Conservation (phyloP, 2,888 invertebrate genomes). For the Anthrax anthrax region DNA sequence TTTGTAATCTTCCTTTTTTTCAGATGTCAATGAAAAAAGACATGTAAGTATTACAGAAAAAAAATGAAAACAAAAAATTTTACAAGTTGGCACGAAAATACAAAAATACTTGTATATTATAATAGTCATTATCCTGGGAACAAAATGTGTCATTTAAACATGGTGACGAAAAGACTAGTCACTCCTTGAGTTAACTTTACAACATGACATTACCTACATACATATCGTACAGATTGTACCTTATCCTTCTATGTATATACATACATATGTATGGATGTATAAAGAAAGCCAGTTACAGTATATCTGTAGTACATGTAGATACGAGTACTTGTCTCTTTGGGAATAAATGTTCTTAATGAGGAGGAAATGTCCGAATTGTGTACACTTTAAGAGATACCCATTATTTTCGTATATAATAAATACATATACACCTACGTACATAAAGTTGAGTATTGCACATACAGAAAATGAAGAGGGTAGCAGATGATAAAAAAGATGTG, state of each 20-base stretch:
- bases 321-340: constrained; percentile 1
- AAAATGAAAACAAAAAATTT: neutral
- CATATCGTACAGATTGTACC: too few relatives aligned
- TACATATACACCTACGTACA: neutral
- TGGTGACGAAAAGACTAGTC: constrained; percentile 10
- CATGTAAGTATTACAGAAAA: neutral
- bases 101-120: constrained; percentile 6
- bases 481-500: too few relatives aligned
- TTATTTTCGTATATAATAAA: neutral
- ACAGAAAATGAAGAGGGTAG: too few relatives aligned
- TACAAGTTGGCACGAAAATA: neutral
- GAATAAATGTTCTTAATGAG: constrained; percentile 11
- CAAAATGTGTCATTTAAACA: constrained; percentile 8
- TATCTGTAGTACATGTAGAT: too few relatives aligned
- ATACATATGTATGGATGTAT: too few relatives aligned
- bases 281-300: too few relatives aligned
- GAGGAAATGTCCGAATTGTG: constrained; percentile 4
- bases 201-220: too few relatives aligned
- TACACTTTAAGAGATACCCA: neutral
- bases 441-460: too few relatives aligned
- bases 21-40: too few relatives aligned
- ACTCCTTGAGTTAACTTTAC: constrained; percentile 4
- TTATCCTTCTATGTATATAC: too few relatives aligned
- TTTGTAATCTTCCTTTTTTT: too few relatives aligned
- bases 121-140: neutral